Base-by-base conservation (phyloP, 2,797 vertebrate genomes). In the Poecile montanus region DNA sequence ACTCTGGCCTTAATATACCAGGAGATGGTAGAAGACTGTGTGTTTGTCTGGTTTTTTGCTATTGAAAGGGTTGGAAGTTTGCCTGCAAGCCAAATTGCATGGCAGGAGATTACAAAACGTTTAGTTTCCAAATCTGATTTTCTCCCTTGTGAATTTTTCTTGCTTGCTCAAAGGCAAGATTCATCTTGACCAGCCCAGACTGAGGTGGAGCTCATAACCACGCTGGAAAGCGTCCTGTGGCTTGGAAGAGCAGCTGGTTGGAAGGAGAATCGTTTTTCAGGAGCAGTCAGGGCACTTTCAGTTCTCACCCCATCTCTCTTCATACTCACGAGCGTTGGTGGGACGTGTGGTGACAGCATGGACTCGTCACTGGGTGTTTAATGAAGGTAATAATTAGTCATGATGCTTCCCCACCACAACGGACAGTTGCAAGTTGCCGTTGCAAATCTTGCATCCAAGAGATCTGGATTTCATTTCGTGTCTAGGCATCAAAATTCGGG, bases 81-180 rank as follows among this genome's bases (percentile, higher is more conserved):
- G 74, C 81, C 93, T 63, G 60, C 91, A 78, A 86, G 58, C 86
- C 91, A 94, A 90, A 87, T 85, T 80, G 74, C 16, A 9, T 87
- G 90, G 90, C 92, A 90, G 71, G 85, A 94, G 92, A 85, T 95
- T 94, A 91, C 77, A 93, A 94, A 89, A 87, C 1, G 0, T 75
- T 84, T 88, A 26, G 53, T 92, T 95, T 95, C 91, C 93, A 96
- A 83, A 91, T 92, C 61, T 61, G 81, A 94, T 88, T 82, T 85
- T 90, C 67, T 76, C 74, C 71, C 65, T 48, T 86, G 44, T 6
- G 36, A 82, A 44, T 91, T 91, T 92, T 92, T 90, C 60, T 87
- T 84, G 19, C 80, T 85, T 48, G 40, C 60, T 95, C 42, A 74
- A 92, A 93, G 77, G 42, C 90, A 92, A 92, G 86, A 74, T 75